A percentile compares a stretch with the other conserved stretches of the same genome.
Conservation (phyloP, 2,113 vertebrate genomes). For the Scytalopus superciliaris region DNA sequence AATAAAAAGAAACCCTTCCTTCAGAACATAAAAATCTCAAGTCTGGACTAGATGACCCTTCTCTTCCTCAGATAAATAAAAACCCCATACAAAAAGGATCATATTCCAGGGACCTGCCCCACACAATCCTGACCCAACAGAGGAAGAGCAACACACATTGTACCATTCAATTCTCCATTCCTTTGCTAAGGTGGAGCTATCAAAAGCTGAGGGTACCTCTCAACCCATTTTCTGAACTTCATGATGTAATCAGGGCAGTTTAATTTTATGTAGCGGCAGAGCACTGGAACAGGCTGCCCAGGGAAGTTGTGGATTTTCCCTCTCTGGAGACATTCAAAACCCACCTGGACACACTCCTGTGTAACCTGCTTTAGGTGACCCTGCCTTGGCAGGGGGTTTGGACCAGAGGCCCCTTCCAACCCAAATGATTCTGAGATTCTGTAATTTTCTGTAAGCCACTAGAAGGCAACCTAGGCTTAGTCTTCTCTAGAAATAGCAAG, state of each 20-base stretch:
- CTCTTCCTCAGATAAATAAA: background rate
- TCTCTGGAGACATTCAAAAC: background rate
- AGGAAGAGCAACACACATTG: fast-evolving
- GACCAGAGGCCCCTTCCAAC: background rate
- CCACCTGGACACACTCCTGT: too few relatives aligned
- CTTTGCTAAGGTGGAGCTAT: background rate
- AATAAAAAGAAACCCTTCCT: background rate
- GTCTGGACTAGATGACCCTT: background rate
- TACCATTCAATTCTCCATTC: fast-evolving
- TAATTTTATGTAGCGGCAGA: background rate
- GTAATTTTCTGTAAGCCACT: background rate
- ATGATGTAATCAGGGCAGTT: fast-evolving
- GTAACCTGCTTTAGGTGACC: background rate
- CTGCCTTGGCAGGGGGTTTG: background rate
- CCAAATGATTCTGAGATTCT: background rate
- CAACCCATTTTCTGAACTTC: background rate
- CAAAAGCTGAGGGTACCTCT: background rate
- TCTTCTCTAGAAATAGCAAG: background rate
- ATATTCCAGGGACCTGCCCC: background rate
- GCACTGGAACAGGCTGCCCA: background rate
- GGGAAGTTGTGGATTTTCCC: background rate
- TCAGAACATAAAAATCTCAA: background rate
- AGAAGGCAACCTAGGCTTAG: background rate
- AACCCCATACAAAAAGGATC: background rate
- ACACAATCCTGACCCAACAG: fast-evolving